These are phyloP conservation scores for Lanistes nyassanus DNA, from an alignment of 1,140 invertebrate species.

Conservation along the genomic window DNA sequence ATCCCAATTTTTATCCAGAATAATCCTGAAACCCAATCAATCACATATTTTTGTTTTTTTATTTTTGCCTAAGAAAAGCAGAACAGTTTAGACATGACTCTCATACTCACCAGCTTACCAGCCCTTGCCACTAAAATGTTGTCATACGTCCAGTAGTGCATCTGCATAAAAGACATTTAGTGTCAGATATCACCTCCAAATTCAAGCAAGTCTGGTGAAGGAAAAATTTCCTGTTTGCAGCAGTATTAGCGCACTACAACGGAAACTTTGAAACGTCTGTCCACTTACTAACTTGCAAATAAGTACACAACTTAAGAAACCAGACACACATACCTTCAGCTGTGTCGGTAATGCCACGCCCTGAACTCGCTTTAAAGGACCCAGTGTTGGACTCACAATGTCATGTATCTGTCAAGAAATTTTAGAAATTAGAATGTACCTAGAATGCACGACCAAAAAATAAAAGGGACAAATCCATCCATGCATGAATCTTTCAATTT, in stretches of 20 bases:
- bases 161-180: constrained; percentile 51
- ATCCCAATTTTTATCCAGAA: too few species aligned
- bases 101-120: constrained; percentile 76
- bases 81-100: too few species aligned
- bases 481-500: neutral
- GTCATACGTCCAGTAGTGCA: constrained; percentile 86
- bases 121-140: constrained; percentile 80
- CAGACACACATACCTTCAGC: constrained; percentile 68
- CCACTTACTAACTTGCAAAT: neutral
- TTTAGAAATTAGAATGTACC: neutral
- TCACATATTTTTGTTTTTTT: too few species aligned
- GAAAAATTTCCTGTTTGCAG: neutral
- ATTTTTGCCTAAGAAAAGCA: neutral
- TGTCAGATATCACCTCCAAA: constrained; percentile 9
- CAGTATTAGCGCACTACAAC: neutral
- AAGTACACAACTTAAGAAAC: neutral
- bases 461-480: neutral
- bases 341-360: constrained; percentile 85
- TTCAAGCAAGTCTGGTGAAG: neutral
- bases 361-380: constrained; percentile 85
- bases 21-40: too few species aligned
- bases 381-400: constrained; percentile 71
- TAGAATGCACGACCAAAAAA: neutral
- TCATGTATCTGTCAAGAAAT: constrained; percentile 72
- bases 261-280: neutral